Evolutionary conservation across 2,888 invertebrate species (phyloP), one percentile per base, ranked within the genome.

Genomic region (Amphipoea oculea): DNA sequence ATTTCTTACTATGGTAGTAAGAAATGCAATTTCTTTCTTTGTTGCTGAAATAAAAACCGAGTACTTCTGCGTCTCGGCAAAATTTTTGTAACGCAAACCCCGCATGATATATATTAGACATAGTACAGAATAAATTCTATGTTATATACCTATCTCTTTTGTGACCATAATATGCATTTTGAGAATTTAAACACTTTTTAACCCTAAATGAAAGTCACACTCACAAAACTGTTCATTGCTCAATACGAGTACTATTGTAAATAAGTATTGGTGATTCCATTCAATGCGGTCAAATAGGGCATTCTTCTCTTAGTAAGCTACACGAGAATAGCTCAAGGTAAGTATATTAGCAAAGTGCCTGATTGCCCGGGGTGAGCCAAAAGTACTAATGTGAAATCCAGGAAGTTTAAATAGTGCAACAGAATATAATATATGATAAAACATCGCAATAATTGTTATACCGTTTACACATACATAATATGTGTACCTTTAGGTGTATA

Each of bases 1-100:
- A 79, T 40, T 76, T 65, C n/a, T 20, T 78, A 70, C 7, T 29
- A 23, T 20, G 54, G 54, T 20, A 54, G 20, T 54, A 54, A 54
- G 54, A 7, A 54, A 54, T 54, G 7, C 20, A 54, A 54, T 54
- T 54, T 20, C 20, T 54, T 54, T 5, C 3, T 17, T 36, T 48
- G 11, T 40, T 40, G 20, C 29, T 57, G 45, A 40, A 67, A 45
- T 77, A 54, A 29, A 48, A 68, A 48, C 29, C 36, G 36, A 54
- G 14, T 14, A 17, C 4, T 3, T n/a, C 7, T 20, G 20, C 51
- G 36, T n/a, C 29, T 23, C 29, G n/a, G 2, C 5, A 7, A 17
- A 20, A 3, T 11, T 23, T 51, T n/a, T 20, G n/a, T 14, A 36
- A 54, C 5, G n/a, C 17, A n/a, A 42, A 51, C 20, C 14, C 4